A percentile compares a stretch with the other conserved stretches of the same genome.
phyloP scores from a whole-genome alignment of 2,888 invertebrate species.

The Epirrita christyi region DNA sequence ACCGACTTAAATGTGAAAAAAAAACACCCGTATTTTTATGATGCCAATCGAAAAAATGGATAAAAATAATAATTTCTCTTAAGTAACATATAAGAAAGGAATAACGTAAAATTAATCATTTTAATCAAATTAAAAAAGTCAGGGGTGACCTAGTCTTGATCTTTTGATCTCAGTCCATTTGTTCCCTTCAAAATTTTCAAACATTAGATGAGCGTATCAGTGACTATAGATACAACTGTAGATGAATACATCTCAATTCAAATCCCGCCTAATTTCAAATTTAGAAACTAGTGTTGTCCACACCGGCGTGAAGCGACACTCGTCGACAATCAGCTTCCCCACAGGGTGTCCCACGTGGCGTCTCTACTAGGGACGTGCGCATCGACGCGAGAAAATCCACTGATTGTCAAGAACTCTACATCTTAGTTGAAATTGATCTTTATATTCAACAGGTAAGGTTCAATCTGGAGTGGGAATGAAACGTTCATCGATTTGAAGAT shows the following conservation, averaged over 20 bases:
- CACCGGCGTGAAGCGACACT: conserved; percentile 72
- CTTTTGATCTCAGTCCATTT: conserved; percentile 15
- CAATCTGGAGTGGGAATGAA: neutral
- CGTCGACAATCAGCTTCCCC: conserved; percentile 74
- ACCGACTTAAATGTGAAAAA: too few species aligned
- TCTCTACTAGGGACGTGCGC: conserved; percentile 59
- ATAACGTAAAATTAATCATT: too few species aligned
- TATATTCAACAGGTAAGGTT: conserved; percentile 30
- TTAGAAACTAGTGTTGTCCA: conserved; percentile 66
- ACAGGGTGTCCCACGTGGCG: conserved; percentile 78
- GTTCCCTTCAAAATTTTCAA: neutral
- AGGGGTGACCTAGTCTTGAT: conserved; percentile 37
- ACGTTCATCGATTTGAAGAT: conserved; percentile 46
- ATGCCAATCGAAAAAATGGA: too few species aligned
- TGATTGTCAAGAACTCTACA: conserved; percentile 49
- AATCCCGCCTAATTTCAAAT: conserved; percentile 48
- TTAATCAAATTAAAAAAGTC: too few species aligned
- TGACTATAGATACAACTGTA: neutral
- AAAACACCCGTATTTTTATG: too few species aligned
- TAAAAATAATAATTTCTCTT: too few species aligned
- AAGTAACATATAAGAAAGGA: too few species aligned
- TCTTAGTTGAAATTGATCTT: conserved; percentile 32
- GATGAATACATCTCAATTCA: conserved; percentile 27
- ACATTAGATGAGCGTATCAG: neutral
- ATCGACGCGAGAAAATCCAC: conserved; percentile 65